A percentile compares a stretch with the other conserved stretches of the same genome.
Conservation (phyloP, 2,797 vertebrate species). For the Dicrostonyx torquatus region DNA sequence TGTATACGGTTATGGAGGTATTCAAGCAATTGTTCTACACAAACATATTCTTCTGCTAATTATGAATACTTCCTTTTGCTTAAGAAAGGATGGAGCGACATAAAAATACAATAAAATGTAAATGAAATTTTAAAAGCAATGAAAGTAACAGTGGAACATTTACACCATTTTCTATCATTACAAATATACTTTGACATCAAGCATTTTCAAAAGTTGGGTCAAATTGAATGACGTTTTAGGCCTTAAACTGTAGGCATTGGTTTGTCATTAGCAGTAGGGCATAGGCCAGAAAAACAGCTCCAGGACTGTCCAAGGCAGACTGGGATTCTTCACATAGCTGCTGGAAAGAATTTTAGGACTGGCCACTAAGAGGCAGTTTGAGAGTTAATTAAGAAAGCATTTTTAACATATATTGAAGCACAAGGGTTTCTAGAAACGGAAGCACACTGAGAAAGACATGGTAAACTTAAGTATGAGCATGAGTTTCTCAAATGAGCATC, state of each 20-base stretch:
- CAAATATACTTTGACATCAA: slow-evolving; percentile 16
- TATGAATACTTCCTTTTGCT: not conserved
- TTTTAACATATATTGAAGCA: not conserved
- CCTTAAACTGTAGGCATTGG: not conserved
- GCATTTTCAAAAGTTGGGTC: not conserved
- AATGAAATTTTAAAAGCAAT: not conserved
- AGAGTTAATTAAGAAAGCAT: not conserved
- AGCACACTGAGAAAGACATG: not conserved
- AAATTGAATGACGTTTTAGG: slow-evolving; percentile 5
- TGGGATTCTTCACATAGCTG: not conserved
- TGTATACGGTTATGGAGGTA: not conserved
- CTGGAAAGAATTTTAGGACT: not conserved
- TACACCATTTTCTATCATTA: not conserved
- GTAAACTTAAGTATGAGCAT: too few species aligned
- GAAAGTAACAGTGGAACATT: not conserved
- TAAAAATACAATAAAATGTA: not conserved
- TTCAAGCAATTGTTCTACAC: not conserved
- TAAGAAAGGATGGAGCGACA: not conserved
- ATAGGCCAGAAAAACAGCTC: not conserved
- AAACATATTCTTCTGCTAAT: not conserved
- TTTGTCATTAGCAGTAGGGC: not conserved
- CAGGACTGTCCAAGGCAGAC: too few species aligned
- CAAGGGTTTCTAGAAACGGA: not conserved
- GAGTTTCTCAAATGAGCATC: not conserved
- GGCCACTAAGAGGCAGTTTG: not conserved